Conservation (phyloP, 30 jellyfish, hydroid and myxozoan genomes). For the Turritopsis rubra region DNA sequence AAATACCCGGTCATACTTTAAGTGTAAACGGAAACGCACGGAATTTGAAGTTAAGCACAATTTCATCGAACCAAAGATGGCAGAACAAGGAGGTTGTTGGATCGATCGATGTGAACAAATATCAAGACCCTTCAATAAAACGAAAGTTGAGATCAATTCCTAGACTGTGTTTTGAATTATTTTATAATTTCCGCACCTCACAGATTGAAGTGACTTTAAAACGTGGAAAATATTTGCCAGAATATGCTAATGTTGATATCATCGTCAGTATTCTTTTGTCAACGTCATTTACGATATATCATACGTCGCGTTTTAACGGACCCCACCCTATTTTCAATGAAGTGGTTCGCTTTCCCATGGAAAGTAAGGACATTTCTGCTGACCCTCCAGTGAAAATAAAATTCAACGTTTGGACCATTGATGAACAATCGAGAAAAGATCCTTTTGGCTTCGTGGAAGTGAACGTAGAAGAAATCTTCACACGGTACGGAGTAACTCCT, state of each 20-base stretch:
- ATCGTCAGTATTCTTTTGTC: constrained; percentile 13
- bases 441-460: constrained; percentile 69
- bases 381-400: constrained; percentile 37
- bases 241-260: constrained; percentile 4
- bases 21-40: constrained; percentile 15
- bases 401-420: constrained; percentile 79
- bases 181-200: constrained; percentile 21
- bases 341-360: constrained; percentile 39
- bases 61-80: background rate
- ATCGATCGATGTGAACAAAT: constrained; percentile 9
- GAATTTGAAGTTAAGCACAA: background rate
- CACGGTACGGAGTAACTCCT: constrained; percentile 27
- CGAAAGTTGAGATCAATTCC: constrained; percentile 7
- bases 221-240: constrained; percentile 7
- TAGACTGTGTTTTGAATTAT: constrained; percentile 14
- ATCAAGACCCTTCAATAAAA: background rate
- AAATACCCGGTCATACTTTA: constrained; percentile 6
- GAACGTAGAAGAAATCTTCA: constrained; percentile 36
- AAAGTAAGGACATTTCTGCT: constrained; percentile 16
- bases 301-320: constrained; percentile 15
- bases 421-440: constrained; percentile 48
- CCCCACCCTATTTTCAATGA: constrained; percentile 77
- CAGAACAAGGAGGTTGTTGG: background rate
- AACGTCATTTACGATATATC: background rate
- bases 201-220: background rate